phyloP scores from a whole-genome alignment of 1,140 invertebrate species.

The Luehdorfia chinensis region DNA sequence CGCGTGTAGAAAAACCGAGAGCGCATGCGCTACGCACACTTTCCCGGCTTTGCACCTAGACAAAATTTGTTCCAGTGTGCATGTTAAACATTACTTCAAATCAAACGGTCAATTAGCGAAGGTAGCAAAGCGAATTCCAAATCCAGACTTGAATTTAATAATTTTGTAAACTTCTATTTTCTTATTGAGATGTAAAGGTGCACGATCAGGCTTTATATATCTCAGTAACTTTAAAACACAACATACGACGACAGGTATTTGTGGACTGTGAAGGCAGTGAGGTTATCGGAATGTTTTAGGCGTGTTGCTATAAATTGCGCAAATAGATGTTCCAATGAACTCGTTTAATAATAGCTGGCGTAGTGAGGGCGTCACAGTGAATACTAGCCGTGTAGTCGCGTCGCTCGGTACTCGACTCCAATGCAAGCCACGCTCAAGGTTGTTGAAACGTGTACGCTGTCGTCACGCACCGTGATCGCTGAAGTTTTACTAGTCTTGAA shows the following conservation, averaged over 20 bases:
- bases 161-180: too few relatives aligned
- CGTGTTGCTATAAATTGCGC: slow-evolving; percentile 70
- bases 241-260: too few relatives aligned
- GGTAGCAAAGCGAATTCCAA: neutral
- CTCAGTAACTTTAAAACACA: too few relatives aligned
- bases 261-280: slow-evolving; percentile 47
- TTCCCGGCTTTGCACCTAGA: slow-evolving; percentile 27
- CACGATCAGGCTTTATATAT: too few relatives aligned
- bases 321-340: slow-evolving; percentile 77
- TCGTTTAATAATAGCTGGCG: slow-evolving; percentile 75
- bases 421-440: slow-evolving; percentile 54
- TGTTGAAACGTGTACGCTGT: slow-evolving; percentile 40
- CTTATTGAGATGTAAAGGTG: too few relatives aligned
- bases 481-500: slow-evolving; percentile 40
- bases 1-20: slow-evolving; percentile 51
- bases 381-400: slow-evolving; percentile 19
- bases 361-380: slow-evolving; percentile 58
- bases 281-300: slow-evolving; percentile 66
- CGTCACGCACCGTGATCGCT: slow-evolving; percentile 39
- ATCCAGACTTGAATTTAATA: too few relatives aligned
- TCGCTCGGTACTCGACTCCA: slow-evolving; percentile 28
- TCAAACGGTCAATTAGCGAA: slow-evolving; percentile 19
- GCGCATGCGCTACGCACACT: slow-evolving; percentile 67
- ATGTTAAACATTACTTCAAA: slow-evolving; percentile 29
- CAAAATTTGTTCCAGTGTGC: slow-evolving; percentile 35